Conservation (phyloP, 2,888 invertebrate genomes). For the Hydrotaea cyrtoneurina region DNA sequence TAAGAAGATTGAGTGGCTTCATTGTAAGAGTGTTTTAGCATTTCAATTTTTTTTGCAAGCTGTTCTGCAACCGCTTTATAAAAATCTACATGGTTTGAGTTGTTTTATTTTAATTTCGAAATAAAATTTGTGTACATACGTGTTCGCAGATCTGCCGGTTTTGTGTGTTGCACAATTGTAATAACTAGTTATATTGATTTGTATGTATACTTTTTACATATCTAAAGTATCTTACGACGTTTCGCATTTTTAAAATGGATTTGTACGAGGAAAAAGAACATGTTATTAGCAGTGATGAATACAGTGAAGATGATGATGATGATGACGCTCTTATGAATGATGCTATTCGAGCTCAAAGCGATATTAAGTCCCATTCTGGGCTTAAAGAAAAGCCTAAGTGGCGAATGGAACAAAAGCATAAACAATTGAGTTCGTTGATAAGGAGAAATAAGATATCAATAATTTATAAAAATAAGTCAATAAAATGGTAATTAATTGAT, state of each 20-base stretch:
- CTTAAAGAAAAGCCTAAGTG: slow-evolving; percentile 33
- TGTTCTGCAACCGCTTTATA: too few relatives aligned
- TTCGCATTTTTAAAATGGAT: slow-evolving; percentile 44
- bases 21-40: too few relatives aligned
- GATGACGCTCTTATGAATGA: slow-evolving; percentile 64
- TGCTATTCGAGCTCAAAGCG: slow-evolving; percentile 58
- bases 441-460: slow-evolving; percentile 61
- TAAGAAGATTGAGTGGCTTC: too few relatives aligned
- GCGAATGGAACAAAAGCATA: slow-evolving; percentile 55
- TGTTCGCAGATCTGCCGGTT: too few relatives aligned
- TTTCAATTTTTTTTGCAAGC: too few relatives aligned
- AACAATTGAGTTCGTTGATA: slow-evolving; percentile 58
- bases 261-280: slow-evolving; percentile 64
- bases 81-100: too few relatives aligned
- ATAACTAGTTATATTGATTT: background rate
- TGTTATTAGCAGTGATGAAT: slow-evolving; percentile 68
- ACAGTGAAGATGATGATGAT: slow-evolving; percentile 65
- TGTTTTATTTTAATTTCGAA: too few relatives aligned
- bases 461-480: slow-evolving; percentile 64
- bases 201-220: background rate
- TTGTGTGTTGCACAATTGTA: too few relatives aligned
- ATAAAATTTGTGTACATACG: too few relatives aligned
- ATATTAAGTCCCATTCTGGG: background rate
- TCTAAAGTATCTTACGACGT: background rate
- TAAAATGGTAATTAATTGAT: slow-evolving; percentile 61